Evolutionary conservation across 2,888 invertebrate species (phyloP).

Genomic region (Allophyes oxyacanthae): DNA sequence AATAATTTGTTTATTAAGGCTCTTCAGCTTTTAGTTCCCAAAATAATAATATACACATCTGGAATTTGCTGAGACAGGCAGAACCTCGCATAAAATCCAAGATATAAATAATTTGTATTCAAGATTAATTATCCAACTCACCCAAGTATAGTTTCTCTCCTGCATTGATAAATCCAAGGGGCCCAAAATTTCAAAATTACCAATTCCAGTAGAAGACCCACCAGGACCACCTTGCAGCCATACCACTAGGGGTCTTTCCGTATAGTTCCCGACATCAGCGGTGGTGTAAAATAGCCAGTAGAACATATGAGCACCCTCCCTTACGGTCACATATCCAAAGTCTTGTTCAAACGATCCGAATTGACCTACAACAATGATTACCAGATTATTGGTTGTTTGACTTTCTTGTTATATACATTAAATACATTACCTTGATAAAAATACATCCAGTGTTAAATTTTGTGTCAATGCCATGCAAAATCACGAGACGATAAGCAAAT

Average conservation of each 20-base stretch:
- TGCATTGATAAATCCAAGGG: slow-evolving; percentile 91
- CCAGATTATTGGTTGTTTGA: slow-evolving; percentile 11
- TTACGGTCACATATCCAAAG: slow-evolving; percentile 93
- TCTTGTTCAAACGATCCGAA: slow-evolving; percentile 92
- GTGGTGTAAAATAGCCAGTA: slow-evolving; percentile 96
- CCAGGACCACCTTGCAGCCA: slow-evolving; percentile 97
- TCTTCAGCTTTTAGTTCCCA: too few species aligned
- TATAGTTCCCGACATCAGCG: slow-evolving; percentile 88
- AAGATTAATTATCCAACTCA: slow-evolving; percentile 67
- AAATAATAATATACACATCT: too few species aligned
- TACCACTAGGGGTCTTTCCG: slow-evolving; percentile 93
- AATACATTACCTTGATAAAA: slow-evolving; percentile 3
- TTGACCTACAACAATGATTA: slow-evolving; percentile 63
- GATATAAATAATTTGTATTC: slow-evolving; percentile 59
- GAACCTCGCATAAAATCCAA: too few species aligned
- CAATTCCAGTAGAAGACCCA: slow-evolving; percentile 94
- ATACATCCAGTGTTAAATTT: slow-evolving; percentile 7
- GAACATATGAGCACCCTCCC: slow-evolving; percentile 94
- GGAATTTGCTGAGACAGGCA: background rate
- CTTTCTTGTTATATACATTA: slow-evolving; percentile 16
- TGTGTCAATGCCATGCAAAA: slow-evolving; percentile 21
- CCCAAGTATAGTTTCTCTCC: slow-evolving; percentile 94
- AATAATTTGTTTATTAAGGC: background rate
- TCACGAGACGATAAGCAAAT: slow-evolving; percentile 3
- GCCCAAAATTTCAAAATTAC: slow-evolving; percentile 96